These are phyloP conservation scores for Centropus unirufus DNA, from an alignment of 2,113 vertebrate species.

Conservation along the genomic window DNA sequence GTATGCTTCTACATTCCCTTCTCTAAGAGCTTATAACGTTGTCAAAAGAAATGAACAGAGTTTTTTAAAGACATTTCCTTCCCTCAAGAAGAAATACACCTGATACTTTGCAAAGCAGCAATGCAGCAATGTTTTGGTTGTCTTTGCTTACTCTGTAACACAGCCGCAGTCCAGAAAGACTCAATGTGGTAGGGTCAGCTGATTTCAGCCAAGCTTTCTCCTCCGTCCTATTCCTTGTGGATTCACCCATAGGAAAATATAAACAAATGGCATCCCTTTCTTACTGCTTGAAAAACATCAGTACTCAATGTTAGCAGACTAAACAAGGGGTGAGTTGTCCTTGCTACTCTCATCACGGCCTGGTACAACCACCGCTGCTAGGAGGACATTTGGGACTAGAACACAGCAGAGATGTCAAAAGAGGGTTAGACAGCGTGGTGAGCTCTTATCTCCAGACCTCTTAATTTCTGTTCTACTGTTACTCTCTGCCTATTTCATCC, in stretches of 20 bases:
- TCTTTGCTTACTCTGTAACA: not conserved
- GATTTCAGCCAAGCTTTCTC: not conserved
- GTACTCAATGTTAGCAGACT: not conserved
- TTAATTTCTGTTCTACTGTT: not conserved
- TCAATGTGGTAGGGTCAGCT: not conserved
- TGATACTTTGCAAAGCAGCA: not conserved
- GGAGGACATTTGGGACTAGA: not conserved
- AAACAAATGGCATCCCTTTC: not conserved
- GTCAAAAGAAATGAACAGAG: not conserved
- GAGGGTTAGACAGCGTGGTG: fast-evolving
- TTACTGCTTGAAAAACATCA: not conserved
- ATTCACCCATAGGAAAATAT: not conserved
- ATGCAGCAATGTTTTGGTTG: not conserved
- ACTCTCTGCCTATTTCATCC: not conserved
- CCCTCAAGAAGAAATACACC: not conserved
- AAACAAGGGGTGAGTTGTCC: not conserved
- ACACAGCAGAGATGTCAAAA: not conserved
- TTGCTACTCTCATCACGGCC: not conserved
- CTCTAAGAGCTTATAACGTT: not conserved
- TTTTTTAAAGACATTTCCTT: not conserved
- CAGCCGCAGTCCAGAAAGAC: not conserved
- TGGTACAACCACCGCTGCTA: not conserved
- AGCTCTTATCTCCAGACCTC: not conserved
- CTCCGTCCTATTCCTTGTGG: not conserved
- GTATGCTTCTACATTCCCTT: not conserved